A percentile compares a stretch with the other conserved stretches of the same genome.
Evolutionary conservation across 1,140 invertebrate genomes (phyloP).

Genomic region (Aphelinus certus): DNA sequence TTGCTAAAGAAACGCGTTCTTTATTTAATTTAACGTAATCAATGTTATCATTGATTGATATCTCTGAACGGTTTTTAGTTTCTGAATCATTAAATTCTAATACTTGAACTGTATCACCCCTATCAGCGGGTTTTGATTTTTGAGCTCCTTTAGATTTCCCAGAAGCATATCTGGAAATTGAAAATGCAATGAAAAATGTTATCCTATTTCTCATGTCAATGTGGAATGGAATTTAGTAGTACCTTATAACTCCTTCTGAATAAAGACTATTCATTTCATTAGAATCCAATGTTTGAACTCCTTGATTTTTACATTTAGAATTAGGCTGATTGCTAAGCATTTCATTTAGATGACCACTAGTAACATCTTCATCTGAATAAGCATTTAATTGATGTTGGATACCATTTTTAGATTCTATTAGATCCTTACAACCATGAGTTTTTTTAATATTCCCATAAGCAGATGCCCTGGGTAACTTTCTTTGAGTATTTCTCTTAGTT

Average conservation of each 20-base stretch:
- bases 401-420: constrained; percentile 22
- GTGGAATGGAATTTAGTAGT: constrained; percentile 3
- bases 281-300: constrained; percentile 58
- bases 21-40: constrained; percentile 26
- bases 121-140: background rate
- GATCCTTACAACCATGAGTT: constrained; percentile 10
- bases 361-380: constrained; percentile 42
- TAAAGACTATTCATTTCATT: constrained; percentile 49
- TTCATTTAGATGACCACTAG: constrained; percentile 24
- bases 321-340: constrained; percentile 11
- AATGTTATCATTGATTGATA: background rate
- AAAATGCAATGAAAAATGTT: constrained; percentile 3
- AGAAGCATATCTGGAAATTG: constrained; percentile 36
- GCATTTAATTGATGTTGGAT: constrained; percentile 43
- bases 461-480: constrained; percentile 31
- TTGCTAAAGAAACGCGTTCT: constrained; percentile 36
- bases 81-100: constrained; percentile 1
- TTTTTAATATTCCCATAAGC: constrained; percentile 32
- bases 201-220: too few species aligned
- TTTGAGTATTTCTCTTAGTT: constrained; percentile 9
- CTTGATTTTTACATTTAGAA: constrained; percentile 50
- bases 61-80: constrained; percentile 23
- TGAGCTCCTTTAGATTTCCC: constrained; percentile 26
- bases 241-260: constrained; percentile 55
- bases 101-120: background rate